Evolutionary conservation across 2,113 vertebrate genomes (phyloP).

Genomic region (Scalopus aquaticus): DNA sequence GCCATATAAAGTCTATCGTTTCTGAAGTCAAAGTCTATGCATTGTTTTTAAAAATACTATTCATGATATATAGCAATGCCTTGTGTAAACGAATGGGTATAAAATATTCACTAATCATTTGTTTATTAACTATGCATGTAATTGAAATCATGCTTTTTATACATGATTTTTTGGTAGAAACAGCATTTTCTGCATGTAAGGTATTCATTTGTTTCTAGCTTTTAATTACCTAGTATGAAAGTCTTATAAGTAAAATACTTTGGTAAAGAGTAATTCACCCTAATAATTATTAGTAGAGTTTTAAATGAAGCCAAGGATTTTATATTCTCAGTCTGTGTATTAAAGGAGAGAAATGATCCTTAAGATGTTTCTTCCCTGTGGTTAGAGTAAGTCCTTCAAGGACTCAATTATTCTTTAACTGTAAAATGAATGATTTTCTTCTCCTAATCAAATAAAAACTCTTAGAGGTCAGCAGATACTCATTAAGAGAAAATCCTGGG

Average conservation of each 20-base stretch:
- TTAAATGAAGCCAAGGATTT: not conserved
- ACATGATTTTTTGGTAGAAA: not conserved
- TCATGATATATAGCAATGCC: not conserved
- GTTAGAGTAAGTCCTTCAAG: not conserved
- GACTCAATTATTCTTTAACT: not conserved
- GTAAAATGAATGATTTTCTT: not conserved
- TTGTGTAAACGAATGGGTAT: not conserved
- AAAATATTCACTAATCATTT: not conserved
- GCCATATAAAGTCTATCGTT: not conserved
- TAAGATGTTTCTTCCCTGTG: not conserved
- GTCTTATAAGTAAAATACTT: conserved; percentile 5
- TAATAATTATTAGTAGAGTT: not conserved
- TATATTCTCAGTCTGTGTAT: not conserved
- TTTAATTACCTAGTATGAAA: not conserved
- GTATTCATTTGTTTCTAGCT: not conserved
- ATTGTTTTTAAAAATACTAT: not conserved
- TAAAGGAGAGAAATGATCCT: not conserved
- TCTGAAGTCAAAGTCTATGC: not conserved
- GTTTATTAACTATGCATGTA: not conserved
- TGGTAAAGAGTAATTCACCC: not conserved
- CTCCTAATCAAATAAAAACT: not conserved
- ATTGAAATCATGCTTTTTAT: not conserved
- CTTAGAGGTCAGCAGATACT: not conserved
- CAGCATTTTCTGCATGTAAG: not conserved
- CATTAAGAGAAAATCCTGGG: not conserved